phyloP scores from a whole-genome alignment of 2,888 invertebrate species.

The Amphipyra tragopoginis region DNA sequence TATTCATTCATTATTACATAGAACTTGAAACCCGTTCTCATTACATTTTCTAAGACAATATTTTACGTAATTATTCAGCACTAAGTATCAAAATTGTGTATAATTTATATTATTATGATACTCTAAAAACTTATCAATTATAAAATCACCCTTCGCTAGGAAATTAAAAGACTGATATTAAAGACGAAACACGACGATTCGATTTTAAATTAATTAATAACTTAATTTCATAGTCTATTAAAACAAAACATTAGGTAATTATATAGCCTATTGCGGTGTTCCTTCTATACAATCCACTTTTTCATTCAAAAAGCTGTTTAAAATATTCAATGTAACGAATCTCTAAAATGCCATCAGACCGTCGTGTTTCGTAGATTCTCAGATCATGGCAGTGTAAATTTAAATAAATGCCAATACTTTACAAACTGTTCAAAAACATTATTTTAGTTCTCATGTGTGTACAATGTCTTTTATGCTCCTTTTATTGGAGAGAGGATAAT shows the following conservation, averaged over 20 bases:
- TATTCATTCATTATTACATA: not conserved
- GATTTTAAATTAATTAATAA: not conserved
- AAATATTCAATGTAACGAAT: not conserved
- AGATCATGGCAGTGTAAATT: slow-evolving; percentile 30
- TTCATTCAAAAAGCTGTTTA: not conserved
- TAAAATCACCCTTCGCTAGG: not conserved
- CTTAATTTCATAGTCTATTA: not conserved
- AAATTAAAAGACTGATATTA: slow-evolving; percentile 1
- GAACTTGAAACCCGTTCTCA: slow-evolving; percentile 2
- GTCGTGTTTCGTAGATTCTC: slow-evolving; percentile 1
- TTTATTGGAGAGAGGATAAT: slow-evolving; percentile 11
- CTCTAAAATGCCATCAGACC: not conserved
- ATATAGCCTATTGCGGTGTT: not conserved
- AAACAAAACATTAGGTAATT: not conserved
- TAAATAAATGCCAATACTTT: slow-evolving; percentile 13
- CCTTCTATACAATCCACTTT: not conserved
- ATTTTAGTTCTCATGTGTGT: not conserved
- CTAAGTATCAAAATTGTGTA: slow-evolving; percentile 35
- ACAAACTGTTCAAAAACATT: slow-evolving; percentile 7
- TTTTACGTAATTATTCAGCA: slow-evolving; percentile 4
- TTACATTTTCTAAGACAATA: slow-evolving; percentile 7
- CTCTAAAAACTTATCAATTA: not conserved
- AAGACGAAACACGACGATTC: slow-evolving; percentile 1
- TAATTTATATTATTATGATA: slow-evolving; percentile 18
- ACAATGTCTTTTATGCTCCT: slow-evolving; percentile 3